phyloP scores from a whole-genome alignment of 1,140 invertebrate species.

The Ctenoplectra terminalis region DNA sequence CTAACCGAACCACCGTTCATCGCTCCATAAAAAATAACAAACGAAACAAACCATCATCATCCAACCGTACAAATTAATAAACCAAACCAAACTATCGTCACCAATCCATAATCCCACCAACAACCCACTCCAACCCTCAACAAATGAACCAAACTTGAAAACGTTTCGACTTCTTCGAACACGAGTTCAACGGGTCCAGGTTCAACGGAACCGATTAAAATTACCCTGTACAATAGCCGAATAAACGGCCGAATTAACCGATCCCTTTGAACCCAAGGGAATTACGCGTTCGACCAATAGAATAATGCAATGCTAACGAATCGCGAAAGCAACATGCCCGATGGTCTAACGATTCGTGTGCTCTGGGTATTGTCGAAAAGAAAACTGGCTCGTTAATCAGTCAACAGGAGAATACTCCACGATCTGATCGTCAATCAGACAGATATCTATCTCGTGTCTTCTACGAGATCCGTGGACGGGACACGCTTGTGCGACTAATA shows the following conservation, averaged over 20 bases:
- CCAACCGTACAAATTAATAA: neutral
- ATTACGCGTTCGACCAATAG: neutral
- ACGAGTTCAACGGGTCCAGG: neutral
- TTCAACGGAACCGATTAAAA: slow-evolving; percentile 42
- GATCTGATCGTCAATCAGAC: slow-evolving; percentile 67
- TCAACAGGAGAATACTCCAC: slow-evolving; percentile 44
- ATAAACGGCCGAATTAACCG: slow-evolving; percentile 29
- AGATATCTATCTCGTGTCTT: slow-evolving; percentile 63
- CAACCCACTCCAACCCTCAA: neutral
- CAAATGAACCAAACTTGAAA: neutral
- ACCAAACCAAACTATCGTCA: too few relatives aligned
- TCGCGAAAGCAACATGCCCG: neutral
- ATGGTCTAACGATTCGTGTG: slow-evolving; percentile 5
- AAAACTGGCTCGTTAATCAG: slow-evolving; percentile 51
- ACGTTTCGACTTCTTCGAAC: slow-evolving; percentile 21
- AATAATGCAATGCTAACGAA: slow-evolving; percentile 34
- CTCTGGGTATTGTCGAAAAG: slow-evolving; percentile 12
- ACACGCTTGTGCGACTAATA: slow-evolving; percentile 66
- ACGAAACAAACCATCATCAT: neutral
- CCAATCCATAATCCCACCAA: neutral
- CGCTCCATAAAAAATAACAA: too few relatives aligned
- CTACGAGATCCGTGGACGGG: slow-evolving; percentile 56
- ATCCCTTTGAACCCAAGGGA: slow-evolving; percentile 15
- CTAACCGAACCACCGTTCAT: too few relatives aligned
- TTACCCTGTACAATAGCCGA: neutral